Base-by-base conservation (phyloP, 2,113 vertebrate species). In the Chaetorhynchus papuensis region DNA sequence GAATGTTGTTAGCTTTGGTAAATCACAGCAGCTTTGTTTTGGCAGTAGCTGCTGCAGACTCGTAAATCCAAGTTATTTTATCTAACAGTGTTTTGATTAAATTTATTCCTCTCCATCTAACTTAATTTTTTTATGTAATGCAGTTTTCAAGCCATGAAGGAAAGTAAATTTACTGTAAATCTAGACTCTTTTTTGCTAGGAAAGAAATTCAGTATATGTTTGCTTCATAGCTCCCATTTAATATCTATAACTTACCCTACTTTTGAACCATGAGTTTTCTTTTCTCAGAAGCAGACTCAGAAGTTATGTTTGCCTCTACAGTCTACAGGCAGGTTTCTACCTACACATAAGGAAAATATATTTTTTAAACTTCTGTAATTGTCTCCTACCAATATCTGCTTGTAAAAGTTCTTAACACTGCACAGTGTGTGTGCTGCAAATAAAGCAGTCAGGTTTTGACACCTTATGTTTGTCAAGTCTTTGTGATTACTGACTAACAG, bases 111-210 rank as follows among this genome's bases (percentile, higher is more conserved):
- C 93, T 96, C 96, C 63, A 57, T 94, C 96, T 98, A 98, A 98
- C 95, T 95, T 97, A 97, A 97, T 98, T 97, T 89, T 96, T 97
- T 94, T 97, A 80, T 92, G 92, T 98, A 97, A 98, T 97, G 90
- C 79, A 77, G 91, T 98, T 98, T 97, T 92, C 97, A 96, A 93
- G 91, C 91, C 74, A 94, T 60, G 92, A 96, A 96, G 83, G 80
- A 96, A 97, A 98, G 93, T 94, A 95, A 96, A 97, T 98, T 97
- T 98, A 92, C 94, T 97, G 41, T 90, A 96, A 97, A 96, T 90
- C 66, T 82, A 72, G 82, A 95, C 59, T 95, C 57, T 75, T 79
- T 83, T 93, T 96, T 92, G 76, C 90, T 93, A 80, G 91, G 45
- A 72, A 93, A 87, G 86, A 97, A 97, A 96, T 96, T 93, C 75